Conservation (phyloP, 2,888 invertebrate genomes). For the Ectemnius lituratus region DNA sequence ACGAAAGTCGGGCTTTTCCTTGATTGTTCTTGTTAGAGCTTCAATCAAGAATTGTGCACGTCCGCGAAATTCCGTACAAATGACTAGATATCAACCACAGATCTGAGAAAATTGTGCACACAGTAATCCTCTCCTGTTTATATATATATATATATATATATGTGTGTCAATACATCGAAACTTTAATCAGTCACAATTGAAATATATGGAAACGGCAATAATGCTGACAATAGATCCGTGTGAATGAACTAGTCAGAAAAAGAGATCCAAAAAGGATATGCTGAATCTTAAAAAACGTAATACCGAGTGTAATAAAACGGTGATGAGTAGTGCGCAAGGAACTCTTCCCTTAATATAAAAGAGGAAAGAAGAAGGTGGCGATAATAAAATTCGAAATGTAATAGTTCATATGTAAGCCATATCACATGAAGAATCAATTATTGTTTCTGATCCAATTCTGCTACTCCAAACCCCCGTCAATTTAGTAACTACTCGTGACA, state of each 20-base stretch:
- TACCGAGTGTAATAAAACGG: background rate
- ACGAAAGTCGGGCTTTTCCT: constrained; percentile 15
- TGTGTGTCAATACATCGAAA: no score
- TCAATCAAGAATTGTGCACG: constrained; percentile 18
- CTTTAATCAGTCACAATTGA: background rate
- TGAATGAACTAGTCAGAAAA: no score
- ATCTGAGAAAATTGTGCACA: constrained; percentile 28
- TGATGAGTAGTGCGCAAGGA: constrained; percentile 1
- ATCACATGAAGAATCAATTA: constrained; percentile 43
- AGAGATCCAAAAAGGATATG: no score
- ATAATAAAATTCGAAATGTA: constrained; percentile 24
- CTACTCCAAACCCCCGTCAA: background rate
- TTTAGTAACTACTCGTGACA: no score
- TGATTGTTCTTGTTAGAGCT: no score
- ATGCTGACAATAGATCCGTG: no score
- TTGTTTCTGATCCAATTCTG: constrained; percentile 35
- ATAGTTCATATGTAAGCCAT: constrained; percentile 25
- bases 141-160: background rate
- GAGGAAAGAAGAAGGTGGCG: constrained; percentile 8
- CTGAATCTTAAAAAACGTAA: background rate
- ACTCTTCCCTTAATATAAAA: constrained; percentile 2
- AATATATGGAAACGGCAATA: no score
- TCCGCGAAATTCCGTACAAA: constrained; percentile 16
- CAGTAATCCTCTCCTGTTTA: constrained; percentile 5
- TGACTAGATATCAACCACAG: constrained; percentile 12